phyloP scores from a whole-genome alignment of 2,888 invertebrate species.

The Protophormia terraenovae region DNA sequence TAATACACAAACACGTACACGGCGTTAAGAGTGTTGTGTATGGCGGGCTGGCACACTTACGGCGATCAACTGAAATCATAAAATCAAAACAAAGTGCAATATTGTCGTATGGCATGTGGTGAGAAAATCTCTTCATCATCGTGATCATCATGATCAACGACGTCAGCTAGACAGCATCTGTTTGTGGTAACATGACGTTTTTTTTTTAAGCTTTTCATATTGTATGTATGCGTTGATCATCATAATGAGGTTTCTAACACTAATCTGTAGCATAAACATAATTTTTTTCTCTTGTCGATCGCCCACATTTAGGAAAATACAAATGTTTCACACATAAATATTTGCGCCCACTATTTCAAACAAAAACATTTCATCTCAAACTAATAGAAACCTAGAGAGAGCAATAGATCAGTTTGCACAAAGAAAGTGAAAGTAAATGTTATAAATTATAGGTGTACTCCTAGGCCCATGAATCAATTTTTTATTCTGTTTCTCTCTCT shows the following conservation, averaged over 20 bases:
- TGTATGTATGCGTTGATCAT: not conserved
- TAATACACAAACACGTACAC: conserved; percentile 19
- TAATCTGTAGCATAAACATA: conserved; percentile 33
- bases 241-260: conserved; percentile 2
- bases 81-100: conserved; percentile 46
- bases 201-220: not conserved
- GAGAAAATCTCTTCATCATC: conserved; percentile 29
- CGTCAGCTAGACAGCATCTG: conserved; percentile 16
- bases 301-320: conserved; percentile 13
- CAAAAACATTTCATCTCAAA: not conserved
- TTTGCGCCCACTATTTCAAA: conserved; percentile 5
- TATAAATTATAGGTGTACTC: not conserved
- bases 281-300: not conserved
- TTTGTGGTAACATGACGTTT: conserved; percentile 8
- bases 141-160: conserved; percentile 3
- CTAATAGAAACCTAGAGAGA: not conserved
- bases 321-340: not conserved
- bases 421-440: not conserved
- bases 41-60: conserved; percentile 55
- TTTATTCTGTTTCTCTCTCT: not conserved
- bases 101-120: conserved; percentile 20
- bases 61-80: conserved; percentile 62
- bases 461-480: not conserved
- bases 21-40: conserved; percentile 12
- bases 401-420: not conserved